These are phyloP conservation scores for Anas georgica DNA, from an alignment of 2,797 vertebrate genomes.

Conservation along the genomic window DNA sequence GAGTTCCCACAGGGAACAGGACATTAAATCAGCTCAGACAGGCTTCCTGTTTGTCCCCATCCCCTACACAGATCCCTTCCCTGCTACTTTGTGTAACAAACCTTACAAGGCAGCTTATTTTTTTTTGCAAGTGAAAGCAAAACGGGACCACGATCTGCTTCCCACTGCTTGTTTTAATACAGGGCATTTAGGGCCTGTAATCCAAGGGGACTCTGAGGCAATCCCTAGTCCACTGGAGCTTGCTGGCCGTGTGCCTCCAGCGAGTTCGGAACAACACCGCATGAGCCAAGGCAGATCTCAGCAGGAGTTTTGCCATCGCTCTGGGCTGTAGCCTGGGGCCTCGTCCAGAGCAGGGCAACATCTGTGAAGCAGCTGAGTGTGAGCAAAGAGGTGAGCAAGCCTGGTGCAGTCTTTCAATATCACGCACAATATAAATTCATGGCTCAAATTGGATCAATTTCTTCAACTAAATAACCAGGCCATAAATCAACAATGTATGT, in stretches of 20 bases:
- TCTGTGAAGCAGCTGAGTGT: not conserved
- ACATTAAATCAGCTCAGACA: not conserved
- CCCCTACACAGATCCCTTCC: not conserved
- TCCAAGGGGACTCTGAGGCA: not conserved
- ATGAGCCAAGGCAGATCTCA: not conserved
- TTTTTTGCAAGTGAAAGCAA: not conserved
- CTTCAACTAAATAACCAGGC: not conserved
- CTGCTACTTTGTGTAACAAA: not conserved
- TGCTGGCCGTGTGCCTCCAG: not conserved
- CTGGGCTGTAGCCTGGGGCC: not conserved
- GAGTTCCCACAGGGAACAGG: fast-evolving
- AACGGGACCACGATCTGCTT: not conserved
- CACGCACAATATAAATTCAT: not conserved
- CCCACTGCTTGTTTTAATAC: not conserved
- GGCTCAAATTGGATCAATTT: not conserved
- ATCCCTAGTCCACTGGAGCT: not conserved
- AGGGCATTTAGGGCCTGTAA: too few relatives aligned
- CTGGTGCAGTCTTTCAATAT: not conserved
- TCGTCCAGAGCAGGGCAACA: not conserved
- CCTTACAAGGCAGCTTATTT: not conserved
- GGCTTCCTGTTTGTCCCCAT: not conserved
- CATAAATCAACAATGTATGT: not conserved
- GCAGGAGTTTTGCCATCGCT: not conserved
- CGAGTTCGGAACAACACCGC: not conserved
- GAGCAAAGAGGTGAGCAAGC: not conserved